These are phyloP conservation scores for Pseudococcus jackbeardsleyi DNA, from an alignment of 2,888 invertebrate species.

Conservation along the genomic window DNA sequence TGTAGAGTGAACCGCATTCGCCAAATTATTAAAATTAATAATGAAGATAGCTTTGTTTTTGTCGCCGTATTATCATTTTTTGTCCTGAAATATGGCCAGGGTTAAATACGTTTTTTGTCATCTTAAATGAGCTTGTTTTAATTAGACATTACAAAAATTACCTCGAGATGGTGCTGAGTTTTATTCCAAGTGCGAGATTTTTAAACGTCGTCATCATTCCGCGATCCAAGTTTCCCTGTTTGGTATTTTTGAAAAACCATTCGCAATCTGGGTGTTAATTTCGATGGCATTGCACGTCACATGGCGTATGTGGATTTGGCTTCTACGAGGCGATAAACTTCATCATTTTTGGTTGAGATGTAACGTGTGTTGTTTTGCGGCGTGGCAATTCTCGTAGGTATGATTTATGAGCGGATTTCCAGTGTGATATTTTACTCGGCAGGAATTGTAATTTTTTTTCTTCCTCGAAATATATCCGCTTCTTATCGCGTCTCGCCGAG, in stretches of 20 bases:
- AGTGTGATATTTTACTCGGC: conserved; percentile 4
- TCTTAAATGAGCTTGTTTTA: conserved; percentile 8
- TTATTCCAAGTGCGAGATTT: not conserved
- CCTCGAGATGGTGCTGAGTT: not conserved
- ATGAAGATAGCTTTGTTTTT: not conserved
- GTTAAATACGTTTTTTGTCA: not conserved
- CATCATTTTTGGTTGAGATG: not conserved
- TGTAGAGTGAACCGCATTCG: not conserved
- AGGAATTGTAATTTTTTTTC: conserved; percentile 32
- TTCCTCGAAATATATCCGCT: not conserved
- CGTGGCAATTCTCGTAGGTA: not conserved
- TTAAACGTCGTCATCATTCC: no score
- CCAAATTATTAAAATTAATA: not conserved
- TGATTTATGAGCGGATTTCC: conserved; percentile 39
- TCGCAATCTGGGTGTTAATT: not conserved
- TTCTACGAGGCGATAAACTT: not conserved
- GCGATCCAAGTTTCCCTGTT: no score
- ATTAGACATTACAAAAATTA: not conserved
- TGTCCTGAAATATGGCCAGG: not conserved
- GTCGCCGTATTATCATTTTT: not conserved
- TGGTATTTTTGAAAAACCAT: not conserved
- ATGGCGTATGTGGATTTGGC: not conserved
- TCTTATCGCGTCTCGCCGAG: conserved; percentile 16
- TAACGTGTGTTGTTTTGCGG: not conserved
- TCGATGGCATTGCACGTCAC: not conserved